These are phyloP conservation scores for Elephas maximus DNA, from an alignment of 2,113 vertebrate species.

Conservation along the genomic window DNA sequence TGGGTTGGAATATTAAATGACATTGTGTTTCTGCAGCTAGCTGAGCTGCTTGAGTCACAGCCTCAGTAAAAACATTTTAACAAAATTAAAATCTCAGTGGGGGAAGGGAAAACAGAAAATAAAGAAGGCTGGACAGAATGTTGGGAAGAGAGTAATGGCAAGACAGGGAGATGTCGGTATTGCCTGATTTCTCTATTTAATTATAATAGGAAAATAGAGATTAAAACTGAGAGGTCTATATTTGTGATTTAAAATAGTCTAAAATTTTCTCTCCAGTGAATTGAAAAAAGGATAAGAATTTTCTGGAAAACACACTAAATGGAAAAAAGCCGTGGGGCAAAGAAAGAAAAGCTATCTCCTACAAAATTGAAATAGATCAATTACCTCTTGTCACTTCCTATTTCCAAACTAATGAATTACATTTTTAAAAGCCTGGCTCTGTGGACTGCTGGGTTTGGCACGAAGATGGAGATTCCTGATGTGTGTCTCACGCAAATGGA, in stretches of 20 bases:
- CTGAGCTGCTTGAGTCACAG: conserved; percentile 72
- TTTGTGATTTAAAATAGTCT: conserved; percentile 59
- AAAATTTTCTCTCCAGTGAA: not conserved
- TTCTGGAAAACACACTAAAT: conserved; percentile 68
- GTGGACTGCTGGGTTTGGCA: not conserved
- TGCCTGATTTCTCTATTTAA: not conserved
- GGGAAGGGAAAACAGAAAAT: conserved; percentile 54
- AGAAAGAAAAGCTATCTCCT: conserved; percentile 71
- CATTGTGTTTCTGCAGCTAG: conserved; percentile 74
- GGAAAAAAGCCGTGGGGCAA: conserved; percentile 50
- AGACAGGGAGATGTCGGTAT: not conserved
- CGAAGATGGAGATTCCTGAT: not conserved
- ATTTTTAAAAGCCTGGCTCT: conserved; percentile 68
- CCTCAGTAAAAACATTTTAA: conserved; percentile 77
- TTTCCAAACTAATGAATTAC: conserved; percentile 78
- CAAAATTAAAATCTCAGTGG: conserved; percentile 79
- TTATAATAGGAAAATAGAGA: not conserved
- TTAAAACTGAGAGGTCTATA: not conserved
- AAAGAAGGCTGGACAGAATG: not conserved
- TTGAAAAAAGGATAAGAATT: not conserved
- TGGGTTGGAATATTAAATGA: conserved; percentile 76
- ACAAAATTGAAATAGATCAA: conserved; percentile 74
- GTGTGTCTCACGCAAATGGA: not conserved
- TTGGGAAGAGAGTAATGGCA: not conserved
- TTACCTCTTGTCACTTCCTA: conserved; percentile 77